Evolutionary conservation across 2,888 invertebrate genomes (phyloP).

Genomic region (Sylvicola cinctus): DNA sequence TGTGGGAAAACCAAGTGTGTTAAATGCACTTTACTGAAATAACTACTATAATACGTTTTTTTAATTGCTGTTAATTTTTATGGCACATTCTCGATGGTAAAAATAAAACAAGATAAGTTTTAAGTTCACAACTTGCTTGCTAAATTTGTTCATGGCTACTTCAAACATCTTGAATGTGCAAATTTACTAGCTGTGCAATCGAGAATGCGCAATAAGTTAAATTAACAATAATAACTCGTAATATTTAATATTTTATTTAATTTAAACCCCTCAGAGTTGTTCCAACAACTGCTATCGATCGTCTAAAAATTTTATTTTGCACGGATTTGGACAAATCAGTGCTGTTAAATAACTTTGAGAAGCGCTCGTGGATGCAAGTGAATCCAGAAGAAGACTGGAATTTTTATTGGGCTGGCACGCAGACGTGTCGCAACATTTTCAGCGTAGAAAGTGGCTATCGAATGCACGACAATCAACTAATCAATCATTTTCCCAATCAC

Average conservation of each 20-base stretch:
- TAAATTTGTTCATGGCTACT: too few species aligned
- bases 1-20: neutral
- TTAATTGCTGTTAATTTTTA: too few species aligned
- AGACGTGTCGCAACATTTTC: conserved; percentile 77
- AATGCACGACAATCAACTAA: conserved; percentile 81
- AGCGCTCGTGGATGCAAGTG: conserved; percentile 67
- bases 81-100: too few species aligned
- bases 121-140: too few species aligned
- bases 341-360: conserved; percentile 76
- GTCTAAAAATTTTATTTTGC: conserved; percentile 21
- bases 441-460: conserved; percentile 82
- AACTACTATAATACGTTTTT: too few species aligned
- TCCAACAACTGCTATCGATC: conserved; percentile 10
- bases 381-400: conserved; percentile 88
- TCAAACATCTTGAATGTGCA: too few species aligned
- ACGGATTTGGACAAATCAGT: conserved; percentile 72
- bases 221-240: too few species aligned
- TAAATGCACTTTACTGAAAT: neutral
- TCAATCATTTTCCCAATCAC: conserved; percentile 93
- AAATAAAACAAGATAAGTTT: too few species aligned
- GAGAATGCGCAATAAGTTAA: too few species aligned
- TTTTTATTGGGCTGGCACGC: conserved; percentile 86
- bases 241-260: too few species aligned
- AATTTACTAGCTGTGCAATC: too few species aligned
- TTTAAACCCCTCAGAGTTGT: conserved; percentile 10